A percentile compares a stretch with the other conserved stretches of the same genome.
Evolutionary conservation across 2,113 vertebrate species (phyloP).

Genomic region (Mormyrus lacerda): DNA sequence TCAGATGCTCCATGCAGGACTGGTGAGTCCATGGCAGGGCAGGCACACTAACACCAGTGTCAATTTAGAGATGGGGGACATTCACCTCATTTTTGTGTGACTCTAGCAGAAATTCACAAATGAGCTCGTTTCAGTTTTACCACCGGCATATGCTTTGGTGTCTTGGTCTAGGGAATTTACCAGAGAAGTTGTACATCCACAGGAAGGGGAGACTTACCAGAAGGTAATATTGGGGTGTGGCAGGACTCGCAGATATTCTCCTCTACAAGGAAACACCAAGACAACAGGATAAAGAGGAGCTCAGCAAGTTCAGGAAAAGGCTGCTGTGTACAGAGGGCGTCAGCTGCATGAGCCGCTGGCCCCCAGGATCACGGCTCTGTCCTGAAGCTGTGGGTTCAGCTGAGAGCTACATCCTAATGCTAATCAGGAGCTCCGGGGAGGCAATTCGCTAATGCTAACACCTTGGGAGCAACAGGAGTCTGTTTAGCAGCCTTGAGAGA

Average conservation of each 20-base stretch:
- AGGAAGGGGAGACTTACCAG: slow-evolving; percentile 66
- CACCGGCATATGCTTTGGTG: not conserved
- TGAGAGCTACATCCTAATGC: not conserved
- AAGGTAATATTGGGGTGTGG: slow-evolving; percentile 78
- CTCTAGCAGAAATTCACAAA: not conserved
- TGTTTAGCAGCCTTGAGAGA: not conserved
- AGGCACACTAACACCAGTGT: not conserved
- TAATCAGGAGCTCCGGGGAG: not conserved
- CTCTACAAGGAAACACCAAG: slow-evolving; percentile 62
- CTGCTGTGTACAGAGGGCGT: not conserved
- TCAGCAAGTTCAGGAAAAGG: not conserved
- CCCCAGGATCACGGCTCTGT: not conserved
- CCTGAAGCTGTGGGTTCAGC: not conserved
- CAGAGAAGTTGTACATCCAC: not conserved
- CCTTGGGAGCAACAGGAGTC: not conserved
- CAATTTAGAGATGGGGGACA: not conserved
- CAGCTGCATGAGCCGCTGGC: not conserved
- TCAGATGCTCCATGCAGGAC: not conserved
- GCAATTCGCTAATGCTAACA: not conserved
- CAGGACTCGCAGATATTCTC: slow-evolving; percentile 93
- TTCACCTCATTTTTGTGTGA: not conserved
- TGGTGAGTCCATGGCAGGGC: not conserved
- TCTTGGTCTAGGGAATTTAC: not conserved
- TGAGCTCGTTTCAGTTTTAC: not conserved
- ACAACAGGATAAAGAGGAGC: not conserved